Conservation (phyloP, 1,140 invertebrate genomes). For the Saxidomus purpurata region DNA sequence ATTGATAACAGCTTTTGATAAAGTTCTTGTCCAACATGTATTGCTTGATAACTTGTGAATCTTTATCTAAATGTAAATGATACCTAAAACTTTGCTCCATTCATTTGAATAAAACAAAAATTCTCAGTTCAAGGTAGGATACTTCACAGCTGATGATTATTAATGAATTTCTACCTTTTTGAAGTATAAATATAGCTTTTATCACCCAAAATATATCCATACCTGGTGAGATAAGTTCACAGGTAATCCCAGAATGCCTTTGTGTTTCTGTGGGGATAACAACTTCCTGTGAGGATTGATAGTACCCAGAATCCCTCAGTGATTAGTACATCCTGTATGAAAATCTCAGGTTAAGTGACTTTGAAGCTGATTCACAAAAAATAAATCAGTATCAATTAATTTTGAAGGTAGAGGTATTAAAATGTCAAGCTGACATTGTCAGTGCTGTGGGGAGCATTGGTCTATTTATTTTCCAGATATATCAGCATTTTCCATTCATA, state of each 20-base stretch:
- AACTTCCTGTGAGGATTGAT: slow-evolving; percentile 39
- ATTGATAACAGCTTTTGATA: slow-evolving; percentile 10
- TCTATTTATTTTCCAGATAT: neutral
- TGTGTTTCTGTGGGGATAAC: slow-evolving; percentile 26
- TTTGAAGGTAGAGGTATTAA: neutral
- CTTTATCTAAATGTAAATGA: neutral
- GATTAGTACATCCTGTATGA: slow-evolving; percentile 41
- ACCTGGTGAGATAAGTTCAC: neutral
- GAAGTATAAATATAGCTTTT: neutral
- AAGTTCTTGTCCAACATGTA: slow-evolving; percentile 37
- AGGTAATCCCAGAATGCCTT: slow-evolving; percentile 12
- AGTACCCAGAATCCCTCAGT: slow-evolving; percentile 33
- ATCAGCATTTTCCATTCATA: slow-evolving; percentile 14
- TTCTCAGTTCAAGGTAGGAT: neutral
- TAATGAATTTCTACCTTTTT: slow-evolving; percentile 29
- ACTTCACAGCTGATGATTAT: neutral
- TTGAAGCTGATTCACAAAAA: neutral
- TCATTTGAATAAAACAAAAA: slow-evolving; percentile 9
- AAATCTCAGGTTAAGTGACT: neutral
- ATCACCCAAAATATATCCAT: neutral
- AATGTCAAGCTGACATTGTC: neutral
- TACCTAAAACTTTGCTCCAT: neutral
- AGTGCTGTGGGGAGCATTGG: neutral
- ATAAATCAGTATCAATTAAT: slow-evolving; percentile 8
- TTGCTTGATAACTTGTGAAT: neutral